Conservation (phyloP, 2,113 vertebrate species). For the Etheostoma spectabile region DNA sequence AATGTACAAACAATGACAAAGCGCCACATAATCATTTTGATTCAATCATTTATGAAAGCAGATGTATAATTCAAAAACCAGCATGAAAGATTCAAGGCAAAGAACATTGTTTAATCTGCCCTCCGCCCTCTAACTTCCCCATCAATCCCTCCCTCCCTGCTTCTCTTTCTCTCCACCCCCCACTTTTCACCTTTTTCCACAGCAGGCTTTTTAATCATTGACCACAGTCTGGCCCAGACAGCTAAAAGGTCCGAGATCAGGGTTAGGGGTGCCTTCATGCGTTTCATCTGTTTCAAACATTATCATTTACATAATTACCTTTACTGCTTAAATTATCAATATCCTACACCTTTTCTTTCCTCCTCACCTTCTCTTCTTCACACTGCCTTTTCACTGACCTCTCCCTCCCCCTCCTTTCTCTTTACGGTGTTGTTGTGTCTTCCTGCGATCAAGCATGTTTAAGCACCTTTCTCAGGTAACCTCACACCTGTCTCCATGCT, state of each 20-base stretch:
- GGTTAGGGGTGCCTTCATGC: slow-evolving; percentile 4
- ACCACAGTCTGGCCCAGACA: slow-evolving; percentile 59
- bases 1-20: slow-evolving; percentile 68
- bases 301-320: background rate
- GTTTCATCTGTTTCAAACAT: slow-evolving; percentile 14
- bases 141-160: slow-evolving; percentile 6
- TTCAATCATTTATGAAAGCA: slow-evolving; percentile 78
- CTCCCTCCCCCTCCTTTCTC: slow-evolving; percentile 15
- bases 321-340: slow-evolving; percentile 12
- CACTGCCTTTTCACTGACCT: slow-evolving; percentile 25
- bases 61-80: slow-evolving; percentile 75
- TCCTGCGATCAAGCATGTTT: slow-evolving; percentile 47
- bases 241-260: slow-evolving; percentile 62
- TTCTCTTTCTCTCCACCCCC: background rate
- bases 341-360: slow-evolving; percentile 2
- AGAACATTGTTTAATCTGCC: slow-evolving; percentile 76
- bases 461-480: slow-evolving; percentile 66
- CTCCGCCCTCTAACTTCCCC: slow-evolving; percentile 50
- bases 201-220: slow-evolving; percentile 67
- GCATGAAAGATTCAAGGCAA: slow-evolving; percentile 72
- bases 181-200: slow-evolving; percentile 46
- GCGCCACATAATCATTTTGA: slow-evolving; percentile 63
- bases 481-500: slow-evolving; percentile 56
- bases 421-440: slow-evolving; percentile 32
- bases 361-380: slow-evolving; percentile 5